Evolutionary conservation across 64 coral and sea anemone genomes (phyloP).

Genomic region (Montipora efflorescens): DNA sequence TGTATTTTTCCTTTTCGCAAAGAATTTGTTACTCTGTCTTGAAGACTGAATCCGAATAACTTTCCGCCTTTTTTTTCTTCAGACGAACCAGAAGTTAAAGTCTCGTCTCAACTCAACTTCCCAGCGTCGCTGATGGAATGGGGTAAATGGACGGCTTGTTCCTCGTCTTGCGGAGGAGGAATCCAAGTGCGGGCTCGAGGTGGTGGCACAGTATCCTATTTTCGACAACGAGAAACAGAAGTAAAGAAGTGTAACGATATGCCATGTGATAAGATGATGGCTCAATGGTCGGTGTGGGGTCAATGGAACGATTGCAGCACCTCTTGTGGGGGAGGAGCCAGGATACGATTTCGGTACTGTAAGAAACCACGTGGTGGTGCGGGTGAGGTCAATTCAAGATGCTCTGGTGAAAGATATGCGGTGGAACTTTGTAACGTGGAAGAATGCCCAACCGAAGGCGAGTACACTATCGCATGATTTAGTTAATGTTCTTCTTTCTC

Average conservation of each 20-base stretch:
- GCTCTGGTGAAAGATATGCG: constrained; percentile 53
- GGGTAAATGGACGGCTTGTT: constrained; percentile 77
- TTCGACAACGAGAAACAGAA: constrained; percentile 59
- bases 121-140: constrained; percentile 13
- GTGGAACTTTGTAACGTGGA: constrained; percentile 44
- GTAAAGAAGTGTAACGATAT: constrained; percentile 49
- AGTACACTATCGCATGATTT: not conserved
- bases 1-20: not conserved
- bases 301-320: constrained; percentile 54
- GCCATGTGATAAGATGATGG: constrained; percentile 67
- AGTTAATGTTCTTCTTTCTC: not conserved
- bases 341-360: constrained; percentile 76
- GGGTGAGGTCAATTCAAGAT: not conserved
- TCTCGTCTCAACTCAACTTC: not conserved
- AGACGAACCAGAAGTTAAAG: not conserved
- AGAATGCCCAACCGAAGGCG: constrained; percentile 49
- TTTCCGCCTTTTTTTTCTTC: not conserved
- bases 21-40: not conserved
- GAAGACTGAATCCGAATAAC: not conserved
- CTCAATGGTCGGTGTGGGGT: constrained; percentile 67
- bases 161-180: constrained; percentile 69
- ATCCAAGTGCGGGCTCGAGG: constrained; percentile 73
- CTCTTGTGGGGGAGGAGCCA: constrained; percentile 70
- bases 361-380: not conserved
- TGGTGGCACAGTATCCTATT: not conserved